Percentiles rank a stretch among this genome's conserved stretches.
These are phyloP conservation scores for Uropsilus gracilis DNA, from an alignment of 2,113 vertebrate species.

Conservation along the genomic window DNA sequence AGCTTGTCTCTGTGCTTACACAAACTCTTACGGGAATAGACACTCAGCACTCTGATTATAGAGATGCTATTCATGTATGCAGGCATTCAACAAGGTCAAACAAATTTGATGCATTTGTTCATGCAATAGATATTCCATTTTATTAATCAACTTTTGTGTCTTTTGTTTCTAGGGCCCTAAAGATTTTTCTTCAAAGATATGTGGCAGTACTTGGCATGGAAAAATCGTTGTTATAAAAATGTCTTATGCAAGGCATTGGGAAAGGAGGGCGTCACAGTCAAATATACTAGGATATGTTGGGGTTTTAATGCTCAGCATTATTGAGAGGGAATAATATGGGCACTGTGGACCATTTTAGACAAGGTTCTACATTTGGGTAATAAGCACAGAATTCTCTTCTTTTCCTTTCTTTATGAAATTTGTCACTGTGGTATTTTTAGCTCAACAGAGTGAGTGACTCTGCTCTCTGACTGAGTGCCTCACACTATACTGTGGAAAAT, in stretches of 20 bases:
- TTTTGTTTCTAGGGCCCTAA: background rate
- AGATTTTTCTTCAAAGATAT: background rate
- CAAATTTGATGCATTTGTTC: background rate
- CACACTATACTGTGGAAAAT: slow-evolving; percentile 64
- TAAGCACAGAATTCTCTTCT: slow-evolving; percentile 28
- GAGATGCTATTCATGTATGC: background rate
- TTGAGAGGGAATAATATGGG: background rate
- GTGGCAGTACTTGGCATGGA: background rate
- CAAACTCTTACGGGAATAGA: background rate
- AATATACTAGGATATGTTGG: background rate
- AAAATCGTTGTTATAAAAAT: background rate
- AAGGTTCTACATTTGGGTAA: background rate
- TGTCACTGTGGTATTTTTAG: slow-evolving; percentile 76
- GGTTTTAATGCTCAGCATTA: background rate
- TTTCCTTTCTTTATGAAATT: slow-evolving; percentile 53
- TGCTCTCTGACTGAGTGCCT: slow-evolving; percentile 31
- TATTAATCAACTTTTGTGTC: background rate
- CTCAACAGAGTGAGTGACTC: slow-evolving; percentile 54
- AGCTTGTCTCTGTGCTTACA: background rate
- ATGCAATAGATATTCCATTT: background rate
- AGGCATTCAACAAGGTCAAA: background rate
- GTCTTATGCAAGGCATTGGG: background rate
- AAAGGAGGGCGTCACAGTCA: background rate
- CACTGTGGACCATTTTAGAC: background rate
- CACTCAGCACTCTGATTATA: background rate